These are phyloP conservation scores for Speoplatyrhinus poulsoni DNA, from an alignment of 2,113 vertebrate genomes.

Conservation along the genomic window DNA sequence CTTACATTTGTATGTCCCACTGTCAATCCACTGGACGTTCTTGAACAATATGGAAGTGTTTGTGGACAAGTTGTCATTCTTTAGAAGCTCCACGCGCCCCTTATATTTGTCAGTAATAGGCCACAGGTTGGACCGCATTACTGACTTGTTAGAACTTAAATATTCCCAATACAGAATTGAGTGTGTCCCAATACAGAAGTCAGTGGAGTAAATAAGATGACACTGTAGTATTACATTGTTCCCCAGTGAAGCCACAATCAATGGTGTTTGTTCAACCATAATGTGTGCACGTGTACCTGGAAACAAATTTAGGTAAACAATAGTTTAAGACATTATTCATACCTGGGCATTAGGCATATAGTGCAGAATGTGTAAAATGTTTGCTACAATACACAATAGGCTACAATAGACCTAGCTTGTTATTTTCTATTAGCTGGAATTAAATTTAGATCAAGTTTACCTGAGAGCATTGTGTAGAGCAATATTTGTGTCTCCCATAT, in stretches of 20 bases:
- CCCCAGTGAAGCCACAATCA: conserved; percentile 32
- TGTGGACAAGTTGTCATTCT: neutral
- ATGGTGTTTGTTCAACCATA: conserved; percentile 42
- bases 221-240: conserved; percentile 32
- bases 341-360: too few species aligned
- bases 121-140: neutral
- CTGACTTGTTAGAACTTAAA: too few species aligned
- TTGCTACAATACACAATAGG: neutral
- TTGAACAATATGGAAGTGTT: conserved; percentile 48
- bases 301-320: neutral
- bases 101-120: neutral
- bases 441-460: conserved; percentile 22
- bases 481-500: conserved; percentile 10
- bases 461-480: conserved; percentile 33
- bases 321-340: neutral
- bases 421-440: neutral
- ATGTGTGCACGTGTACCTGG: conserved; percentile 34
- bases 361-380: neutral
- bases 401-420: neutral
- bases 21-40: conserved; percentile 54
- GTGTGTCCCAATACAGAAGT: neutral
- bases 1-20: conserved; percentile 55
- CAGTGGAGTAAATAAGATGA: conserved; percentile 21
- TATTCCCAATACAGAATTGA: conserved; percentile 54
- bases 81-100: conserved; percentile 25